phyloP scores from a whole-genome alignment of 2,113 vertebrate species.

The Camelus dromedarius region DNA sequence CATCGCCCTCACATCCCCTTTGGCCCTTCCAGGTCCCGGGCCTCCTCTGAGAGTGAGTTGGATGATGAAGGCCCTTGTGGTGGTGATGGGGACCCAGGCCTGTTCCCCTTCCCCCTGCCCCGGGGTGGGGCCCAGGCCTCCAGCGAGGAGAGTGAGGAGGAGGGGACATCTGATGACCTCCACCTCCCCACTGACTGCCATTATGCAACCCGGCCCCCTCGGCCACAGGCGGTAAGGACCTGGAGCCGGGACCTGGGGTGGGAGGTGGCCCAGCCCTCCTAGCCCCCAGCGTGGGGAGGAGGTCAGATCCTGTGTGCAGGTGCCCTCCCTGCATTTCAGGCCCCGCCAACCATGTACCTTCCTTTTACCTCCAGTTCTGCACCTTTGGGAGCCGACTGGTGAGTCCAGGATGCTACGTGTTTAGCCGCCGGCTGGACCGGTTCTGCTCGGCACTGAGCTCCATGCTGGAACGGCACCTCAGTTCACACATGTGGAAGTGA shows the following conservation, averaged over 20 bases:
- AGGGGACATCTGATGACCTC: constrained; percentile 78
- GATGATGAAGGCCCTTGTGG: constrained; percentile 87
- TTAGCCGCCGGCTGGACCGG: constrained; percentile 94
- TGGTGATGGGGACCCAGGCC: constrained; percentile 84
- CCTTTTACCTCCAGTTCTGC: constrained; percentile 88
- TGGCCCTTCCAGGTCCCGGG: constrained; percentile 83
- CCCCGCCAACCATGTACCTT: neutral
- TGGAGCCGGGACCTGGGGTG: neutral
- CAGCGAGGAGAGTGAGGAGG: constrained; percentile 95
- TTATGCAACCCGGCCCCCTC: constrained; percentile 90
- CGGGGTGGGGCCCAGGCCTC: constrained; percentile 88
- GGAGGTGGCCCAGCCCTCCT: neutral
- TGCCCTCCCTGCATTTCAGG: neutral
- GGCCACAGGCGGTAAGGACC: constrained; percentile 91
- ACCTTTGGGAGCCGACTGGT: constrained; percentile 93
- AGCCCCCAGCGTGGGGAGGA: neutral
- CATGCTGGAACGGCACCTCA: constrained; percentile 96
- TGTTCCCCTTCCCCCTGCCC: constrained; percentile 88
- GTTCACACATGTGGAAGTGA: constrained; percentile 95
- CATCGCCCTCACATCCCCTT: neutral
- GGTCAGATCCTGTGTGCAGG: neutral
- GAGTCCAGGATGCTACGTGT: constrained; percentile 93
- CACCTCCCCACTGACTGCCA: constrained; percentile 88
- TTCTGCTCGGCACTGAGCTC: constrained; percentile 94
- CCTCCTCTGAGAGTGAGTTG: constrained; percentile 87